Evolutionary conservation across 2,797 vertebrate species (phyloP).

Genomic region (Pseudotriccus pelzelni): DNA sequence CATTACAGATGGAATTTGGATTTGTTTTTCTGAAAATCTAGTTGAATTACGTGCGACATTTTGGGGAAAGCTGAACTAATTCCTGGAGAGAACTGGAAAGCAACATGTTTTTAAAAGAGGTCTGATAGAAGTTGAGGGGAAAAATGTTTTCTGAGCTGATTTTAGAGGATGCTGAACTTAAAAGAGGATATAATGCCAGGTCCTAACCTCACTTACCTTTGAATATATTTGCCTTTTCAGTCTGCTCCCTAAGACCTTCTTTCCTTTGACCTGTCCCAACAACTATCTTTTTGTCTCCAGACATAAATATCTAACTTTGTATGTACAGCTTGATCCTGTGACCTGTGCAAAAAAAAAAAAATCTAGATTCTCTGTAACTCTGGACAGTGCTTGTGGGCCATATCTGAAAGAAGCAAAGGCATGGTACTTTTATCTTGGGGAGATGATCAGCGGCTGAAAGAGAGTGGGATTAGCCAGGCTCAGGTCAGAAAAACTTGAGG

Average conservation of each 20-base stretch:
- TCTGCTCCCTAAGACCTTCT: not conserved
- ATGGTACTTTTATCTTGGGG: not conserved
- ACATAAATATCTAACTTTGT: not conserved
- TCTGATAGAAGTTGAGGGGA: not conserved
- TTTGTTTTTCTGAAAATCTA: not conserved
- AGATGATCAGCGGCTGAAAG: not conserved
- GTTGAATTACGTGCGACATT: not conserved
- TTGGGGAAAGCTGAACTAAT: not conserved
- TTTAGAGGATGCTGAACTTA: not conserved
- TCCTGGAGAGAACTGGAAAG: not conserved
- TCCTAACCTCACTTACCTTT: not conserved
- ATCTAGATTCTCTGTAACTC: not conserved
- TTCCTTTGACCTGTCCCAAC: not conserved
- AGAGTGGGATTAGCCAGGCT: not conserved
- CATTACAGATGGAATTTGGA: not conserved
- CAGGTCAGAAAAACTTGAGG: not conserved
- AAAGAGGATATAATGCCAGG: not conserved
- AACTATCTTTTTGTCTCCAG: not conserved
- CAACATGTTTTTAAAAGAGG: not conserved
- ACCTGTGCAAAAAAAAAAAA: not conserved
- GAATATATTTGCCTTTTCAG: not conserved
- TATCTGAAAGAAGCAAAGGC: not conserved
- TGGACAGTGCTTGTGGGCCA: not conserved
- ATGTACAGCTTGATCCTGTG: not conserved
- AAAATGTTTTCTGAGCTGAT: not conserved